phyloP scores from a whole-genome alignment of 2,113 vertebrate genomes.

The Cisticola juncidis region DNA sequence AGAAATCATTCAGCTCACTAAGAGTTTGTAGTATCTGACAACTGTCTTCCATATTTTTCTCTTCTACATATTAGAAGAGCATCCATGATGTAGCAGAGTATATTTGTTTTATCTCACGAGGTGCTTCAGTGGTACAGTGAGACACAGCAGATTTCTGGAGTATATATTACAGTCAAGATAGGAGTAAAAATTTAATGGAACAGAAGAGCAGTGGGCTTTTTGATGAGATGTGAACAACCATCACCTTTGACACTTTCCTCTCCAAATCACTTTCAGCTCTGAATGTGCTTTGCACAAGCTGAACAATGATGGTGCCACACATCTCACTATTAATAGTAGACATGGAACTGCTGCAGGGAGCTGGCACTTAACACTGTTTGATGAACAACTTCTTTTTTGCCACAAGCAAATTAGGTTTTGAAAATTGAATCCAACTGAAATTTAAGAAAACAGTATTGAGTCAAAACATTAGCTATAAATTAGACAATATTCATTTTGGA shows the following conservation, averaged over 20 bases:
- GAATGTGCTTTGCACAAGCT: conserved; percentile 18
- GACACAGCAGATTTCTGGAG: conserved; percentile 29
- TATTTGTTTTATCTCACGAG: conserved; percentile 9
- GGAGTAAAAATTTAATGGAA: conserved; percentile 49
- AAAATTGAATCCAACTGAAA: background rate
- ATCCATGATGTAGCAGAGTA: background rate
- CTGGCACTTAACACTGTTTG: background rate
- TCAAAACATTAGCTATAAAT: background rate
- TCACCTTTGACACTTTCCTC: conserved; percentile 64
- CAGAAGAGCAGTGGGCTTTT: conserved; percentile 45
- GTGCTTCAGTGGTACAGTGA: conserved; percentile 32
- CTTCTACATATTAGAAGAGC: background rate
- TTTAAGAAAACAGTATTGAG: background rate
- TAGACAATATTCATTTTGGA: background rate
- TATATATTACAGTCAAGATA: conserved; percentile 42
- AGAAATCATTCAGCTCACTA: background rate
- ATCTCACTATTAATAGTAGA: conserved; percentile 6
- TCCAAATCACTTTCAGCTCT: conserved; percentile 58
- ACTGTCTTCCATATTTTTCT: background rate
- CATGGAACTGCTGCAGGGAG: conserved; percentile 8
- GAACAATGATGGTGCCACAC: background rate
- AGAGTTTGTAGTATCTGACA: background rate
- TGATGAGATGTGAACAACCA: conserved; percentile 65
- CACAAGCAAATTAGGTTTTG: background rate
- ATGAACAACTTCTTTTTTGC: background rate